phyloP scores from a whole-genome alignment of 2,888 invertebrate species.

The Ornithoptera alexandrae region DNA sequence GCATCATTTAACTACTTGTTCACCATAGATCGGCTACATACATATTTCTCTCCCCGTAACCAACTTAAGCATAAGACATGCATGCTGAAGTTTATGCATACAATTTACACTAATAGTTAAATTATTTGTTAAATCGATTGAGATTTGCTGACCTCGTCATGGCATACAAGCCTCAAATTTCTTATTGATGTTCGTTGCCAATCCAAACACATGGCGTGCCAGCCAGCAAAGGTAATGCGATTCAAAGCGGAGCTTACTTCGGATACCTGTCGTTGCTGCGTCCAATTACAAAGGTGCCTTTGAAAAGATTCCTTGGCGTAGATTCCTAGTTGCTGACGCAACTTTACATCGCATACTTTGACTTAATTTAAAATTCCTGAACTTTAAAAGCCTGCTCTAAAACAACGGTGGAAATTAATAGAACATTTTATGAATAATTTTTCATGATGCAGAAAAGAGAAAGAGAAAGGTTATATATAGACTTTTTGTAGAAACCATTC shows the following conservation, averaged over 20 bases:
- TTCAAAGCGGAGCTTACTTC: neutral
- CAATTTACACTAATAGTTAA: neutral
- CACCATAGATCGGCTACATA: no score
- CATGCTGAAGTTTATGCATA: neutral
- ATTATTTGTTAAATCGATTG: neutral
- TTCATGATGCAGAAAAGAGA: no score
- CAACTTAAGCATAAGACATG: neutral
- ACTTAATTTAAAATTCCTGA: no score
- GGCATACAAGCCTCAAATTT: neutral
- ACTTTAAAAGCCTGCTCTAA: no score
- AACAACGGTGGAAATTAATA: no score
- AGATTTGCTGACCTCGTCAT: constrained; percentile 3
- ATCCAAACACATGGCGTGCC: constrained; percentile 14
- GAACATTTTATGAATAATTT: no score
- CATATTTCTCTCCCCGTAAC: no score
- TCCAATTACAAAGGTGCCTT: constrained; percentile 13
- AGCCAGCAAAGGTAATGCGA: constrained; percentile 8
- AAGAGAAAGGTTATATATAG: neutral
- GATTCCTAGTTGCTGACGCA: neutral
- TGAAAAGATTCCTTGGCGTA: constrained; percentile 1
- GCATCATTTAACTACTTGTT: no score
- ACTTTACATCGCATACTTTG: constrained; percentile 3
- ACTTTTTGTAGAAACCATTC: no score
- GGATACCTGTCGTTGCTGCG: constrained; percentile 7
- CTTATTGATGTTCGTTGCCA: constrained; percentile 19